Percentiles rank a stretch among this genome's conserved stretches.
These are phyloP conservation scores for Piprites chloris DNA, from an alignment of 2,113 vertebrate genomes.

Conservation along the genomic window DNA sequence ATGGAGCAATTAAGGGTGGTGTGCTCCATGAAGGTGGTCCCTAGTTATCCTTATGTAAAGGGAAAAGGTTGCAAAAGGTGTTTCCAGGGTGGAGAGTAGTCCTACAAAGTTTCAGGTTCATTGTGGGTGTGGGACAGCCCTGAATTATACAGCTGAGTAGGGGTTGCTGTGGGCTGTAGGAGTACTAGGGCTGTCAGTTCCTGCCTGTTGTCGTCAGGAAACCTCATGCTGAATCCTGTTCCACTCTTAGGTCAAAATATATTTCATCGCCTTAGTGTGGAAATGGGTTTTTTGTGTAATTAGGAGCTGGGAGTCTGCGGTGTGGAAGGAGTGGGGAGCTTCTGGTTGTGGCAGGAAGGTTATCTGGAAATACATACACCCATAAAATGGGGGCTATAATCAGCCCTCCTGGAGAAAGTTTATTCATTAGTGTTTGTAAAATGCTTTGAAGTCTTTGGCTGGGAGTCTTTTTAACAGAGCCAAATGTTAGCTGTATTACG, in stretches of 20 bases:
- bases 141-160: not conserved
- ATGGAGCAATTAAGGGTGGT: not conserved
- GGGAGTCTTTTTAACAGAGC: not conserved
- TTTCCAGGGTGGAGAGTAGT: not conserved
- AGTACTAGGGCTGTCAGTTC: not conserved
- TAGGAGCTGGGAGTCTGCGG: not conserved
- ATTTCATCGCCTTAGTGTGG: not conserved
- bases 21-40: not conserved
- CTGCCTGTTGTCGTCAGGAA: not conserved
- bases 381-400: conserved; percentile 32
- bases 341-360: not conserved
- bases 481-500: not conserved
- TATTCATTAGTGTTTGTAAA: conserved; percentile 40
- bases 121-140: not conserved
- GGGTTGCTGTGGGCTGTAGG: not conserved
- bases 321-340: not conserved
- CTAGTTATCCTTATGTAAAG: not conserved
- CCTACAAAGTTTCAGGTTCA: not conserved
- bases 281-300: not conserved
- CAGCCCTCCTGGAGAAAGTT: not conserved
- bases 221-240: not conserved
- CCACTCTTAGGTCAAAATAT: not conserved
- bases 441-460: conserved; percentile 4
- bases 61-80: not conserved
- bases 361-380: conserved; percentile 19